Percentiles rank a stretch among this genome's conserved stretches.
Evolutionary conservation across 2,797 vertebrate genomes (phyloP).

Genomic region (Ataeniobius toweri): DNA sequence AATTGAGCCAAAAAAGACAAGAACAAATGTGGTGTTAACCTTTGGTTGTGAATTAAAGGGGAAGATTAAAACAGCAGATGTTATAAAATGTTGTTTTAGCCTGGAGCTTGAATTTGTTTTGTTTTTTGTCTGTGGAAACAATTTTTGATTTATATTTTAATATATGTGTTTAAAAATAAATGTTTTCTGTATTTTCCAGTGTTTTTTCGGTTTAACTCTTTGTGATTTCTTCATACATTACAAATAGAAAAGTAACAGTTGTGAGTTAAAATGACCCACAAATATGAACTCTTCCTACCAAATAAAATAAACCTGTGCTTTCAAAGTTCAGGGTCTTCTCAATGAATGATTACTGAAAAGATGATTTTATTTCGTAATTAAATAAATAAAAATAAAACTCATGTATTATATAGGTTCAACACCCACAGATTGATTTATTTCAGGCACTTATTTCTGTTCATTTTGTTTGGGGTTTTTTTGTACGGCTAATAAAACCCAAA

Average conservation of each 20-base stretch:
- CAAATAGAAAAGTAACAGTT: constrained; percentile 8
- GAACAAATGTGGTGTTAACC: not conserved
- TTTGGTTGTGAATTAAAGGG: constrained; percentile 48
- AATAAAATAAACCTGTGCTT: no score
- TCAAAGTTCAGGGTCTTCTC: no score
- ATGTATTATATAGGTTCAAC: no score
- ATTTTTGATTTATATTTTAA: constrained; percentile 62
- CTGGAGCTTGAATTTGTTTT: constrained; percentile 59
- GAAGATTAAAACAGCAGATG: constrained; percentile 19
- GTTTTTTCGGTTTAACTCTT: constrained; percentile 6
- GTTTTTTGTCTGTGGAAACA: constrained; percentile 44
- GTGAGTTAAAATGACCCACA: not conserved
- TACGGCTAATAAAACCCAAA: no score
- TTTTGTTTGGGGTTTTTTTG: no score
- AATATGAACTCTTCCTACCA: not conserved
- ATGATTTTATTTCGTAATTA: no score
- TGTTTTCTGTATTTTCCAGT: constrained; percentile 62
- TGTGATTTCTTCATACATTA: constrained; percentile 10
- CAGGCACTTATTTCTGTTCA: no score
- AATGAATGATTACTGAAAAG: no score
- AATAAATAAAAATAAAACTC: no score
- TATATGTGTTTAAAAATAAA: constrained; percentile 80
- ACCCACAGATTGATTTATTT: no score
- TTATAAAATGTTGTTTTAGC: constrained; percentile 33
- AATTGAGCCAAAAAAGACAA: not conserved